phyloP scores from a whole-genome alignment of 2,888 invertebrate species.

The Ditula angustiorana region DNA sequence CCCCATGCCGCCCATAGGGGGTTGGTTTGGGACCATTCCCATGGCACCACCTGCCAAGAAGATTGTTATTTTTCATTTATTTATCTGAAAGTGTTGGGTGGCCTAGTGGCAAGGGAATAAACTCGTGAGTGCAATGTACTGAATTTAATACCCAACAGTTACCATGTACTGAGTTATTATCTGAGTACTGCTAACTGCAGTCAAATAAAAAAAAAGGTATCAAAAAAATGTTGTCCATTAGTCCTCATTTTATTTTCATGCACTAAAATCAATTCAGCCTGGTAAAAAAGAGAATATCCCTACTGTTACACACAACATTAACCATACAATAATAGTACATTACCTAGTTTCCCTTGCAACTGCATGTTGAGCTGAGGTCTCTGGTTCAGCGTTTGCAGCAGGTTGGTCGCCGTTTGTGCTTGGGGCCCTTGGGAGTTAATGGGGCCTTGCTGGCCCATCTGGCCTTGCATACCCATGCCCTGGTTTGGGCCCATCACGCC shows the following conservation, averaged over 20 bases:
- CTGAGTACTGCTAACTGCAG: too few species aligned
- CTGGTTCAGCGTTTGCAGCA: slow-evolving; percentile 91
- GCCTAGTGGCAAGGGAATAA: too few species aligned
- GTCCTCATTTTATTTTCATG: too few species aligned
- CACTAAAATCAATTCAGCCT: too few species aligned
- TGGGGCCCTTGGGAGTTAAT: slow-evolving; percentile 82
- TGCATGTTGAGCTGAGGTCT: slow-evolving; percentile 86
- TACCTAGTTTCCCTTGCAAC: slow-evolving; percentile 83
- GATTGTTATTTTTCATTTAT: background rate
- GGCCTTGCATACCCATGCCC: slow-evolving; percentile 66
- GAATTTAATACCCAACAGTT: too few species aligned
- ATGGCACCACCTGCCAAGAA: slow-evolving; percentile 66
- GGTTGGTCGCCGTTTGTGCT: slow-evolving; percentile 86
- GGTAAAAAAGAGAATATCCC: too few species aligned
- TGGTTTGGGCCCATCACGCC: slow-evolving; percentile 68
- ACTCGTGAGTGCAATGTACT: too few species aligned
- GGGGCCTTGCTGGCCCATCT: slow-evolving; percentile 77
- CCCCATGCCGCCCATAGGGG: slow-evolving; percentile 82
- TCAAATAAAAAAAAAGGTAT: too few species aligned
- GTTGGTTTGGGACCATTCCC: slow-evolving; percentile 84
- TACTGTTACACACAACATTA: too few species aligned
- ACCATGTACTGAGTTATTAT: too few species aligned
- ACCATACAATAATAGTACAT: background rate
- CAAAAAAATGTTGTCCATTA: too few species aligned
- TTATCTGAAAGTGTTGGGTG: too few species aligned